Base-by-base conservation (phyloP, 2,113 vertebrate genomes). In the Lagopus muta region DNA sequence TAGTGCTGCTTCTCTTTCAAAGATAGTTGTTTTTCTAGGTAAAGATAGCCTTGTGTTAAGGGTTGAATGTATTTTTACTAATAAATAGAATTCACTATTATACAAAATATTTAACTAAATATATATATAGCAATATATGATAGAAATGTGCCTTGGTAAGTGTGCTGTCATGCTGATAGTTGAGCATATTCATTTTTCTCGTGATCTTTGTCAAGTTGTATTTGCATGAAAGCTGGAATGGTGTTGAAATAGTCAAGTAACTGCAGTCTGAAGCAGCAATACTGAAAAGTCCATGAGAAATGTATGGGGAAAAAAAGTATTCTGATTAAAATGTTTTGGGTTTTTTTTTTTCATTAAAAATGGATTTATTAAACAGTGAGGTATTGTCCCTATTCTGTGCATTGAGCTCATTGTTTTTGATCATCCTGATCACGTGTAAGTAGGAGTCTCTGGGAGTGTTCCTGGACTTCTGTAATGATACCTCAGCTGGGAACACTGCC, bases 61-160 rank as follows among this genome's bases (percentile, higher is more conserved):
- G 8, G 21, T 69, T 28, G 50, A 80, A 52, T 78, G 50, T 52
- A 40, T 67, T 95, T 81, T 50, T 67, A 11, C 64, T 57, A 55
- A 64, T 55, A 65, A 55, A 65, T 43, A 81, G 2, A 50, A 30
- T 10, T 47, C 5, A n/a, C 13, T 52, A 48, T 34, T 86, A 38
- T 34, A 10, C 54, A 79, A 52, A 1, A 1, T n/a, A 47, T 27
- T 93, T 91, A 34, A 72, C 34, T 28, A 32, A 64, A n/a, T n/a
- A 36, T 50, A 14, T 21, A 55, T 22, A 11, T 57, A 73, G 19
- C 0, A 0, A 70, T 40, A 20, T 11, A 13, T 16, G 8, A 21
- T 24, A 76, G 62, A 76, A 87, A 79, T 42, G 73, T 83, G 16
- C 21, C 21, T 70, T 67, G 14, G 17, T 75, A 32, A 72, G 24